A percentile compares a stretch with the other conserved stretches of the same genome.
Conservation (phyloP, 2,888 invertebrate genomes). For the Caenorhabditis drosophilae region DNA sequence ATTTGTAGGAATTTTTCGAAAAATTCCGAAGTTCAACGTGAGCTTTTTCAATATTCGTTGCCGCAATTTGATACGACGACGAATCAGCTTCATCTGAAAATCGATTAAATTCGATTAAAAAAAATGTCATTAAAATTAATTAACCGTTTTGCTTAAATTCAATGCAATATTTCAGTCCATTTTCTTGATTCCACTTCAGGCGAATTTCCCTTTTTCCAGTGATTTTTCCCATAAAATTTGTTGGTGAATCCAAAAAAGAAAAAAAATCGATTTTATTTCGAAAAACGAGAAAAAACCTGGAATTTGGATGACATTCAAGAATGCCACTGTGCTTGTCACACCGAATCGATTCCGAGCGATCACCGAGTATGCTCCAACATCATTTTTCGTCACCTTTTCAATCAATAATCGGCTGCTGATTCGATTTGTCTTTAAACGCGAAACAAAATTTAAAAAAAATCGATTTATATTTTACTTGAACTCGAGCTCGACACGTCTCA, state of each 20-base stretch:
- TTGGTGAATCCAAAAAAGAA: conserved; percentile 30
- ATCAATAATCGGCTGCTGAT: conserved; percentile 32
- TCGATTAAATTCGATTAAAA: not conserved
- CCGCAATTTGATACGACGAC: conserved; percentile 22
- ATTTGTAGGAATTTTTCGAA: conserved; percentile 22
- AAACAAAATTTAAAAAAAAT: too few relatives aligned
- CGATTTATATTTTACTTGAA: too few relatives aligned
- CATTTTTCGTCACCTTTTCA: conserved; percentile 13
- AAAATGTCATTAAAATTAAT: not conserved
- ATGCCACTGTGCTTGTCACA: conserved; percentile 30
- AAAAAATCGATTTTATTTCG: not conserved
- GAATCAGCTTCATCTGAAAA: conserved; percentile 29
- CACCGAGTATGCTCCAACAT: conserved; percentile 45
- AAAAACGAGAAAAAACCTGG: conserved; percentile 14
- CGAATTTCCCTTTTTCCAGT: conserved; percentile 38
- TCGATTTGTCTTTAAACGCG: too few relatives aligned
- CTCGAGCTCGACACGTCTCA: conserved; percentile 19
- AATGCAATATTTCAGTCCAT: conserved; percentile 38
- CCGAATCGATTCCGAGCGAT: conserved; percentile 45
- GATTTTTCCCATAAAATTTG: conserved; percentile 21
- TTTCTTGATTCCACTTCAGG: conserved; percentile 38
- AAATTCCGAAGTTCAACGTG: conserved; percentile 41
- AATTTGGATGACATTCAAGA: conserved; percentile 27
- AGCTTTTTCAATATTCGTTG: conserved; percentile 29
- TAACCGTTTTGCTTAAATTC: conserved; percentile 37